Base-by-base conservation (phyloP, 2,113 vertebrate species). In the rabbit (Oryctolagus cuniculus) region DNA sequence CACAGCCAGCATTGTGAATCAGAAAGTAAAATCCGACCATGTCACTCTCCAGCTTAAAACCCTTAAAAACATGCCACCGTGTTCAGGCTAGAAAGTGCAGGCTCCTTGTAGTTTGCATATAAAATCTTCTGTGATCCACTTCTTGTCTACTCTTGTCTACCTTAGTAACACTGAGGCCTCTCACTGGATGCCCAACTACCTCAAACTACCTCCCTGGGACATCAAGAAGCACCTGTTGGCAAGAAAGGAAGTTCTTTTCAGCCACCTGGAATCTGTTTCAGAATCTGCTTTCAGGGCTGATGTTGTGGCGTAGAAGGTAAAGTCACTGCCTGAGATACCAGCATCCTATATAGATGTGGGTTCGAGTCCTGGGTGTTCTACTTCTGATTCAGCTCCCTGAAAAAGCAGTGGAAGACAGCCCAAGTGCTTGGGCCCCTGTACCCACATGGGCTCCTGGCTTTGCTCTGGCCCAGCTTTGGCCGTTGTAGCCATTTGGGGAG, bases 231-330 rank as follows among this genome's bases (percentile, higher is more conserved):
- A 79, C 7, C 67, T 72, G 21, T 24, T 69, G 88, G 58, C 69
- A 94, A 51, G 72, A 29, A 89, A 79, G 61, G 49, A 67, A 21
- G n/a, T 72, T 29, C 27, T 82, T 44, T 10, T 1, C 4, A 36
- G 64, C 27, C 85, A 92, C 72, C 67, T 69, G 70, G 61, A 93
- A 90, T 34, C 36, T 89, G 61, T 83, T 87, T 27, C 70, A 94
- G 77, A 87, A 87, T 31, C 51, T 81, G 24, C 44, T 44, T 44
- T 44, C 44, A 44, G 44, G 44, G 44, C 44, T 6, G 44, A 44
- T 44, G 44, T 44, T 44, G 44, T 44, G 44, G 44, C 44, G 44
- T 44, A 44, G 44, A 44, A 44, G 44, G 44, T 44, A 44, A 44
- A 44, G 44, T 44, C 7, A 44, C 44, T 44, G 44, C 44, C 44